Evolutionary conservation across 2,797 vertebrate genomes (phyloP), one percentile per base, ranked within the genome.

Genomic region (Gymnodraco acuticeps): DNA sequence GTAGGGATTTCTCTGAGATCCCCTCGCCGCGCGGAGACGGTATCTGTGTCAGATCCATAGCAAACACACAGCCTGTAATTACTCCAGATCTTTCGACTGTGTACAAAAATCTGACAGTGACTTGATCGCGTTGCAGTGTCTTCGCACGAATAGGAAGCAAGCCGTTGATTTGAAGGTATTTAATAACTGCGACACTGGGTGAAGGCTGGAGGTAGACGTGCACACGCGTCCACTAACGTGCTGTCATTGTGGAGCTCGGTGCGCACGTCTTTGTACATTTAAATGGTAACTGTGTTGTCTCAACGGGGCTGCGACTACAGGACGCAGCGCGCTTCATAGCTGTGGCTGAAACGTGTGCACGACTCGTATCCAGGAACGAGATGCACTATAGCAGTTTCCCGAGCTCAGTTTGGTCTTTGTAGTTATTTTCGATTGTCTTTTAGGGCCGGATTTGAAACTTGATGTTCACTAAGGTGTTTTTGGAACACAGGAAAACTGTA

Each of bases 161-260:
- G 89, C 83, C 88, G 88, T 73, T 91, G 89, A 92, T 92, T 88
- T 84, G 61, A 88, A 94, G 92, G 92, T 94, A 93, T 93, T 92
- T 92, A 86, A 87, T 83, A 93, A 93, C 88, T 92, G 93, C 92
- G 92, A 93, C 91, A 93, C 87, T 84, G 80, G 76, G 62, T 78
- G 73, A 61, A 6, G 33, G 33, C 33, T 38, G 33, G 77, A 46
- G 65, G 64, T 10, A 12, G 64, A 78, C 71, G 83, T 50, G 85
- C 75, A 79, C 77, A 69, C 68, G 74, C 83, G 73, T 71, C 68
- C 52, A 59, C 61, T 47, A 78, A 13, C 65, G 77, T 58, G 75
- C 71, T 60, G 80, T 87, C 78, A 81, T 77, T 66, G 80, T 77
- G 85, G 70, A 13, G 81, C 60, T 72, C 15, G 42, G 31, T 75